These are phyloP conservation scores for Mormyrus iriodes DNA, from an alignment of 2,113 vertebrate genomes.

Conservation along the genomic window DNA sequence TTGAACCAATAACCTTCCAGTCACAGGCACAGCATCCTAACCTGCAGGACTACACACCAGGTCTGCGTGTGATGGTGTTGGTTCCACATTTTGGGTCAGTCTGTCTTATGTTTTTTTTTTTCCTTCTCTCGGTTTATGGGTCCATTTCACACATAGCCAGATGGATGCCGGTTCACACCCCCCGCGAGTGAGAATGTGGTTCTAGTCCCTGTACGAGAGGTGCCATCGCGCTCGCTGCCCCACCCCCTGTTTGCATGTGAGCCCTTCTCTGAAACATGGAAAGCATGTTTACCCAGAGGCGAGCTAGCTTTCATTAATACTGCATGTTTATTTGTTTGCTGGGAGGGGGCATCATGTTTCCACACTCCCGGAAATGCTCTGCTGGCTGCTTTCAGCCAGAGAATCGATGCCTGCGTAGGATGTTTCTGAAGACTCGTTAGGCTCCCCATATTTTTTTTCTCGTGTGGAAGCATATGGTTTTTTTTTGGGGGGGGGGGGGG, in stretches of 20 bases:
- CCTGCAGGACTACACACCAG: neutral
- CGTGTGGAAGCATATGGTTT: neutral
- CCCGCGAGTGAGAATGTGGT: neutral
- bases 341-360: neutral
- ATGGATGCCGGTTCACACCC: neutral
- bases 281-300: neutral
- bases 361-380: neutral
- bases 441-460: neutral
- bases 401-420: neutral
- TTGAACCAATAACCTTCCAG: neutral
- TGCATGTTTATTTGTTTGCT: neutral
- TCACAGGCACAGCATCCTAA: neutral
- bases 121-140: neutral
- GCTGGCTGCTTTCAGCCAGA: neutral
- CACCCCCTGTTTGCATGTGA: neutral
- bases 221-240: no score
- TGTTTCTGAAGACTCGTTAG: neutral
- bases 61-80: neutral
- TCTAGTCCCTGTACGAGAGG: neutral
- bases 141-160: neutral
- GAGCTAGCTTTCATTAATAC: neutral
- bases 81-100: neutral
- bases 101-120: neutral
- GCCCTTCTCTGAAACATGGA: neutral
- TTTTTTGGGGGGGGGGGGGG: no score